Base-by-base conservation (phyloP, 2,113 vertebrate genomes). In the Cichladusa arquata region DNA sequence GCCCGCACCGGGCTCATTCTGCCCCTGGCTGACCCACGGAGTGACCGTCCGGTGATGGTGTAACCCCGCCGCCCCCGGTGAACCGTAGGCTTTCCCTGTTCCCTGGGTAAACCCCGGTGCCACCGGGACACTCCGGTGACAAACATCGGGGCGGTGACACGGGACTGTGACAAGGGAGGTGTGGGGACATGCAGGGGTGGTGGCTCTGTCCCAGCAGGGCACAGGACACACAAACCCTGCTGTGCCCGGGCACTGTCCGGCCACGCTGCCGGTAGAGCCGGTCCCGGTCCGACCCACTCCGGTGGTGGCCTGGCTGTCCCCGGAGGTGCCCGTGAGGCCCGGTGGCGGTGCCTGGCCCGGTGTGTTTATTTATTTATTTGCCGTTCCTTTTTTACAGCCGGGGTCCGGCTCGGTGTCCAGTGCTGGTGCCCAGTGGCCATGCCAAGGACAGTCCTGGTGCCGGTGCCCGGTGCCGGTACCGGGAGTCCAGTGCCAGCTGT, bases 1-100 rank as follows among this genome's bases (percentile, higher is more conserved):
- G 45, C 56, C 29, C 0, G 42, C 8, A 2, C 31, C n/a, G 48
- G 8, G 36, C 12, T 24, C 8, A 0, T 0, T 2, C 23, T 28
- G 33, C 6, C 11, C 51, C 16, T 0, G 14, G 25, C 5, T 61
- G 42, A 13, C 15, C n/a, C 81, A 1, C 5, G 18, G 14, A 34
- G 31, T 4, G 31, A 44, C 36, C 53, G 31, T 2, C 2, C 53
- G 0, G 83, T 6, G 14, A 5, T 2, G 26, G 33, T 9, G 17
- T 1, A 12, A 33, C 18, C 17, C 13, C 14, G 4, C 7, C 28
- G 44, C 5, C 11, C 6, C 12, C 8, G 4, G 23, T 19, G 16
- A 25, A 6, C 16, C 9, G 4, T 0, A 6, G 28, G 0, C 24
- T 50, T 26, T 3, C 48, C 48, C 69, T 1, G 33, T 8, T 24